Evolutionary conservation across 1,140 invertebrate species (phyloP), one percentile per base, ranked within the genome.

Genomic region (Leptopilina clavipes): DNA sequence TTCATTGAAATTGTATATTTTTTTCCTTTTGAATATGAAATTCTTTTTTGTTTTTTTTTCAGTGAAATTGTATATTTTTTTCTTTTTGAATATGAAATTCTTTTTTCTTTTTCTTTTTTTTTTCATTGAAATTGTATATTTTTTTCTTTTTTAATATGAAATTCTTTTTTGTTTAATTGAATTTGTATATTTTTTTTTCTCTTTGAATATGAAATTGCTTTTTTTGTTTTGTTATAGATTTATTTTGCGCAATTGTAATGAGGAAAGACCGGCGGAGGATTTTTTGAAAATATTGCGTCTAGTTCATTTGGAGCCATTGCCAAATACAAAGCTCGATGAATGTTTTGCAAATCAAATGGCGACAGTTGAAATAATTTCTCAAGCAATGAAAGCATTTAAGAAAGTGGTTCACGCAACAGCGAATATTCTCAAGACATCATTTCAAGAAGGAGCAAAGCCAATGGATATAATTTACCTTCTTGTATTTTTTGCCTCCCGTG

Each of bases 401-500:
- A 81, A 84, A 59, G 75, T 87, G 71, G 43, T 54, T 5, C 76
- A 87, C n/a, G 76, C 80, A 6, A 81, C 86, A 5, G n/a, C 86
- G n/a, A 54, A 56, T 12, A 56, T 90, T 12, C 71, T 88, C 19
- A 86, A 83, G 73, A 75, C 74, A 10, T 75, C 79, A 72, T 78
- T 76, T n/a, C 5, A 31, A 31, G 82, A 83, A 17, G 79, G 87
- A 44, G 78, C 87, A 31, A 85, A 85, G 75, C 82, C 87, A 8
- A 79, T 90, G 70, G 88, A 90, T 77, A 75, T 91, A 7, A 86
- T 90, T 19, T 78, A 90, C 59, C 71, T 86, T 6, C 78, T 91
- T 10, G 74, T 90, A 0, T 72, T 89, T 9, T 80, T 76, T 17
- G 73, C 79, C 17, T 82, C 76, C 8, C 81, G 83, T 25, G 22